Percentiles rank a stretch among this genome's conserved stretches.
These are phyloP conservation scores for Pseudobourletiella spinata DNA, from an alignment of 1,140 invertebrate species.

Conservation along the genomic window DNA sequence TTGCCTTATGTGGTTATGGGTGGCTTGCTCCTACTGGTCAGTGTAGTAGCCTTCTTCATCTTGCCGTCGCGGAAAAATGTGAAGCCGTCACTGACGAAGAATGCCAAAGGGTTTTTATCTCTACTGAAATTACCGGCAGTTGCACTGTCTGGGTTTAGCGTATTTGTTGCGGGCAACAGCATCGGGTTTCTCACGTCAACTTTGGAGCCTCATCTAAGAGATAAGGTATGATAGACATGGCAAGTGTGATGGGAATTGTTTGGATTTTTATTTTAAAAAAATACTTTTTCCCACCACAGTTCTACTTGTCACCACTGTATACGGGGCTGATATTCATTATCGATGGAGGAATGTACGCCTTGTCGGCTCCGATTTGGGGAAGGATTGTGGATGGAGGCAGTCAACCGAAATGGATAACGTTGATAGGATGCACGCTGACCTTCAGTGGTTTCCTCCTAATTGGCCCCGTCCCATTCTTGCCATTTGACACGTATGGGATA, in stretches of 20 bases:
- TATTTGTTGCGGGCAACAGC: constrained; percentile 65
- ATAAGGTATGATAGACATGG: background rate
- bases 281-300: constrained; percentile 42
- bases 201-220: constrained; percentile 65
- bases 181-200: constrained; percentile 74
- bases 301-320: constrained; percentile 50
- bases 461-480: constrained; percentile 64
- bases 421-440: constrained; percentile 57
- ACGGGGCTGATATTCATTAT: constrained; percentile 79
- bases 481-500: constrained; percentile 50
- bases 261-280: no score
- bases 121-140: constrained; percentile 60
- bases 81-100: background rate
- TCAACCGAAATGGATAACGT: constrained; percentile 56
- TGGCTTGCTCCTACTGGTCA: background rate
- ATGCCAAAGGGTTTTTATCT: constrained; percentile 40
- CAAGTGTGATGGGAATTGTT: no score
- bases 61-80: background rate
- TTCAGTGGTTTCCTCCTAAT: constrained; percentile 57
- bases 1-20: background rate
- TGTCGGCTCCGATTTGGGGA: constrained; percentile 70
- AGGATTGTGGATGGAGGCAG: constrained; percentile 59
- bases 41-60: background rate
- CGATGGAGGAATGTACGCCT: constrained; percentile 72
- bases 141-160: constrained; percentile 54